Evolutionary conservation across 2,888 invertebrate species (phyloP), one percentile per base, ranked within the genome.

Genomic region (Drosophila robusta): DNA sequence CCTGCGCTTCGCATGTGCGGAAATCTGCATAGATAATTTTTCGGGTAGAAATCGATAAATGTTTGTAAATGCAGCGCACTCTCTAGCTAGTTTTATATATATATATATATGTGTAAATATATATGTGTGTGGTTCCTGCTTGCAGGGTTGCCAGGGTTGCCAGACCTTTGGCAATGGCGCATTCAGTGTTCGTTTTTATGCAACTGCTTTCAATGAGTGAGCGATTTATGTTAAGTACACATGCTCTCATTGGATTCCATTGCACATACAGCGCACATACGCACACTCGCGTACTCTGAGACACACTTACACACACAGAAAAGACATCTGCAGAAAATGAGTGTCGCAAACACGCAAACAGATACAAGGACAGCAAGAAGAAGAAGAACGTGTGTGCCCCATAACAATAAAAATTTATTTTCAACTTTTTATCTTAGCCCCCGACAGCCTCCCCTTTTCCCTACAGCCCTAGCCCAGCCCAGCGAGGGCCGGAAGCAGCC

Each of bases 321-420:
- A 83, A 83, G 77, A 83, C 82, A 83, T 83, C 82, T 83, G 82
- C 82, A 83, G 88, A 83, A 82, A 83, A 83, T 83, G 88, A 83
- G 82, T 82, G 82, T 82, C 82, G 84, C 81, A 89, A 87, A 84
- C 84, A 87, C 81, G 87, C 87, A 87, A 85, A 85, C 85, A 87
- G 83, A 83, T 82, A 87, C 84, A 84, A 84, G 87, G 84, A 87
- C 84, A 75, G 76, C 77, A 68, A 32, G 52, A 52, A 44, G 51
- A 41, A 75, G 87, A 81, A 81, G 84, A 83, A 70, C 70, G 77
- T 83, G 85, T 87, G 78, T 80, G 85, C 83, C 83, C 83, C 85
- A 85, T 85, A 85, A 85, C 85, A 85, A 85, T 85, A 85, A 85
- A 85, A 85, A 87, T 87, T 85, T 85, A 85, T 85, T 87, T 85